A percentile compares a stretch with the other conserved stretches of the same genome.
phyloP scores from a whole-genome alignment of 2,113 vertebrate species.

The Embiotoca jacksoni region DNA sequence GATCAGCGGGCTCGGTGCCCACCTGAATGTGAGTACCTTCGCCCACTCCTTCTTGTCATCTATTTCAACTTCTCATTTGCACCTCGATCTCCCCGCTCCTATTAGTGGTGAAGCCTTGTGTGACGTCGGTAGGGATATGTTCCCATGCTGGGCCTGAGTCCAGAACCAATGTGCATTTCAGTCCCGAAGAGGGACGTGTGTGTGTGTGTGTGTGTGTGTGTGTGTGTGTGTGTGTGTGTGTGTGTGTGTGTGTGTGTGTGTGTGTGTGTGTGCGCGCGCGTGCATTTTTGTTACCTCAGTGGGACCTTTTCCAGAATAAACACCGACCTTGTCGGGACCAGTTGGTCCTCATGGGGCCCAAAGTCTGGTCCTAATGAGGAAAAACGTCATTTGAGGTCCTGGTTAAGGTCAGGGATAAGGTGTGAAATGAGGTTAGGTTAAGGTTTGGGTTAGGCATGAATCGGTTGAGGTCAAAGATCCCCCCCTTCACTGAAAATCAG shows the following conservation, averaged over 20 bases:
- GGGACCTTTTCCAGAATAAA: too few species aligned
- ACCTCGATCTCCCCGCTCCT: conserved; percentile 52
- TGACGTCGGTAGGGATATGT: conserved; percentile 42
- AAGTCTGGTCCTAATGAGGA: too few species aligned
- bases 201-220: conserved; percentile 1
- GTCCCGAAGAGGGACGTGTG: conserved; percentile 1
- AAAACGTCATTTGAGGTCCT: too few species aligned
- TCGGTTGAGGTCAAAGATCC: too few species aligned
- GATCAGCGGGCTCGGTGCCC: conserved; percentile 59
- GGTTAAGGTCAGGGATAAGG: too few species aligned
- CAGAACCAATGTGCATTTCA: conserved; percentile 53
- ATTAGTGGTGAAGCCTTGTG: conserved; percentile 68
- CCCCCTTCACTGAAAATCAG: too few species aligned
- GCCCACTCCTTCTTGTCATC: conserved; percentile 40
- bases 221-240: neutral
- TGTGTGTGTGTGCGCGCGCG: neutral
- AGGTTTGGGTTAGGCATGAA: too few species aligned
- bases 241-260: neutral
- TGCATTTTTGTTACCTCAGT: too few species aligned
- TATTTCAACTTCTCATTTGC: conserved; percentile 61
- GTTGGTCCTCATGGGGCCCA: too few species aligned
- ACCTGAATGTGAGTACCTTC: conserved; percentile 41
- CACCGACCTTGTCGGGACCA: too few species aligned
- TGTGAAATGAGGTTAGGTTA: too few species aligned
- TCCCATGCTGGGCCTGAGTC: conserved; percentile 60